A percentile compares a stretch with the other conserved stretches of the same genome.
phyloP scores from a whole-genome alignment of 2,113 vertebrate species.

The Dissostichus mawsoni region DNA sequence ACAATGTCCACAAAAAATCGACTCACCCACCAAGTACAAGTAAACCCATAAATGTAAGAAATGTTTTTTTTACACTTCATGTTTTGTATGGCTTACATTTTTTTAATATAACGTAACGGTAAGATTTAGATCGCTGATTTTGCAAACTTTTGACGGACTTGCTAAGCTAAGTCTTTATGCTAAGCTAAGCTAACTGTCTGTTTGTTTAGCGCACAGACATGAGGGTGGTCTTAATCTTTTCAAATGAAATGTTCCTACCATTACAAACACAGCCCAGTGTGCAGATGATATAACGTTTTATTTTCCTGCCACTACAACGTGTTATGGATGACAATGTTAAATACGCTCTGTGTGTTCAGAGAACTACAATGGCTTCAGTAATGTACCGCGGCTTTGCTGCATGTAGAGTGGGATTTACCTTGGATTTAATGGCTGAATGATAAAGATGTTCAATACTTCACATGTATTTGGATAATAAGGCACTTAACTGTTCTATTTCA shows the following conservation, averaged over 20 bases:
- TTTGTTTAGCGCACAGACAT: background rate
- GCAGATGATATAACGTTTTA: background rate
- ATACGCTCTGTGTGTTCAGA: background rate
- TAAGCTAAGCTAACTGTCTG: background rate
- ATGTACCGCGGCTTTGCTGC: slow-evolving; percentile 2
- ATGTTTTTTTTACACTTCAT: background rate
- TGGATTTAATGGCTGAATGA: slow-evolving; percentile 26
- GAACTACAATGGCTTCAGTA: background rate
- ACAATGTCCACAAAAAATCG: background rate
- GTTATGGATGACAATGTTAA: background rate
- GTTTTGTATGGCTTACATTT: background rate
- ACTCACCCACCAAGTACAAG: background rate
- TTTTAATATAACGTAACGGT: background rate
- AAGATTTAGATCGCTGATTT: background rate
- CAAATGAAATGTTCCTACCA: background rate
- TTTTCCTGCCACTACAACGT: background rate
- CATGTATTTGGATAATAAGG: slow-evolving; percentile 60
- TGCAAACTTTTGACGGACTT: too few relatives aligned
- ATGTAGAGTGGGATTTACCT: slow-evolving; percentile 28
- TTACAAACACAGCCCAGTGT: background rate
- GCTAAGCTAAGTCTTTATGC: background rate
- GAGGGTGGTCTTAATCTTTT: background rate
- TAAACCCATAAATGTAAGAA: background rate
- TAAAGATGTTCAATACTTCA: slow-evolving; percentile 56
- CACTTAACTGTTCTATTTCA: slow-evolving; percentile 57